Evolutionary conservation across 2,797 vertebrate genomes (phyloP), one percentile per base, ranked within the genome.

Genomic region (Premnoplex brunnescens): DNA sequence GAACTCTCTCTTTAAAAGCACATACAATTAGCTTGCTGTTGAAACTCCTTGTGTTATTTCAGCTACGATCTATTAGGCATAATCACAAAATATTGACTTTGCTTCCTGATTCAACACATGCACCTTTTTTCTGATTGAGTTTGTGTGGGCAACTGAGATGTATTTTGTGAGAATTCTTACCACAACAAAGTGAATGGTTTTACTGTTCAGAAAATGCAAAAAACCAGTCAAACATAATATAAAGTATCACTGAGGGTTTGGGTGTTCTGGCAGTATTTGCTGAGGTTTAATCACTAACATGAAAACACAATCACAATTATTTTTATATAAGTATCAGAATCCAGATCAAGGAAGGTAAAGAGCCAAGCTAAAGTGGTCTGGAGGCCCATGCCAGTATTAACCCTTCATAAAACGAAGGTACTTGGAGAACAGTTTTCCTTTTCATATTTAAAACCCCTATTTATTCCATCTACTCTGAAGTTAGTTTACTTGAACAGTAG

Each of bases 41-140:
- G 63, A 73, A 91, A 88, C 24, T 63, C n/a, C 9, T 24, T 71
- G 11, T 24, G 44, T 71, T 89, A 85, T 79, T 86, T 78, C 37
- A 91, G 51, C 55, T 88, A 41, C 43, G 74, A 79, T 59, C 69
- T 73, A 59, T 56, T 26, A 88, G 14, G 26, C 44, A 73, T 32
- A 69, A 86, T 78, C 59, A 91, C 30, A 10, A 32, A 80, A 74
- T 55, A 76, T 0, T 89, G 76, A 72, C 44, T 80, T 80, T 63
- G 34, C 63, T 88, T 92, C 76, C 85, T 59, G 73, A 85, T 81
- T 88, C 66, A 86, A 85, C 60, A 84, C 73, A 89, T 60, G 80
- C 48, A 90, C 52, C n/a, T 77, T 86, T 86, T 79, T 85, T 79
- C 52, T 74, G 39, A 73, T 3, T 43, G 68, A 77, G 60, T 83